Evolutionary conservation across 2,888 invertebrate genomes (phyloP).

Genomic region (Nephrotoma flavescens): DNA sequence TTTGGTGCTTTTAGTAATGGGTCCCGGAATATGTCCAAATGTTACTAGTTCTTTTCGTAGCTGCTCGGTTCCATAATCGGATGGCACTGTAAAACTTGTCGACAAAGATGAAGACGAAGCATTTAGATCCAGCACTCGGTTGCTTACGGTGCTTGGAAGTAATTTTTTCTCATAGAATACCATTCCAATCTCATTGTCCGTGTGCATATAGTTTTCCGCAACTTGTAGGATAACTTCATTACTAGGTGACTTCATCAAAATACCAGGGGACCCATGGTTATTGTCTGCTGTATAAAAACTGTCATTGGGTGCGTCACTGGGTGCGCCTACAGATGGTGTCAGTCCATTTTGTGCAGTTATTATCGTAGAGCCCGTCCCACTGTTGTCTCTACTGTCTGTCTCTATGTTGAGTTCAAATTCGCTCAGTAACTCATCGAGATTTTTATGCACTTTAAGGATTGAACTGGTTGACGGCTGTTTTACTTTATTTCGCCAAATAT

Average conservation of each 20-base stretch:
- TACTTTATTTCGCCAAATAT: slow-evolving; percentile 28
- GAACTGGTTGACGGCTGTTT: slow-evolving; percentile 16
- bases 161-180: slow-evolving; percentile 51
- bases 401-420: slow-evolving; percentile 14
- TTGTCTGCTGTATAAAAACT: slow-evolving; percentile 20
- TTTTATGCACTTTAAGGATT: slow-evolving; percentile 20
- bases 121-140: slow-evolving; percentile 23
- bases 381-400: neutral
- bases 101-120: slow-evolving; percentile 34
- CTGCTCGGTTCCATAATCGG: slow-evolving; percentile 51
- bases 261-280: slow-evolving; percentile 7
- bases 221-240: slow-evolving; percentile 30
- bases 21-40: slow-evolving; percentile 57
- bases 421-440: slow-evolving; percentile 22
- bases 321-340: slow-evolving; percentile 10
- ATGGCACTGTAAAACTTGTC: slow-evolving; percentile 39
- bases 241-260: slow-evolving; percentile 18
- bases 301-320: slow-evolving; percentile 16
- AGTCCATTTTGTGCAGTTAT: neutral
- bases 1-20: slow-evolving; percentile 63
- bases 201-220: slow-evolving; percentile 60
- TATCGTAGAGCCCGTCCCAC: slow-evolving; percentile 10
- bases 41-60: slow-evolving; percentile 47
- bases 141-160: slow-evolving; percentile 17
- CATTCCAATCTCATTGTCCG: slow-evolving; percentile 54